Percentiles rank a stretch among this genome's conserved stretches.
phyloP scores from a whole-genome alignment of 2,113 vertebrate species.

The Tychaedon coryphoeus region DNA sequence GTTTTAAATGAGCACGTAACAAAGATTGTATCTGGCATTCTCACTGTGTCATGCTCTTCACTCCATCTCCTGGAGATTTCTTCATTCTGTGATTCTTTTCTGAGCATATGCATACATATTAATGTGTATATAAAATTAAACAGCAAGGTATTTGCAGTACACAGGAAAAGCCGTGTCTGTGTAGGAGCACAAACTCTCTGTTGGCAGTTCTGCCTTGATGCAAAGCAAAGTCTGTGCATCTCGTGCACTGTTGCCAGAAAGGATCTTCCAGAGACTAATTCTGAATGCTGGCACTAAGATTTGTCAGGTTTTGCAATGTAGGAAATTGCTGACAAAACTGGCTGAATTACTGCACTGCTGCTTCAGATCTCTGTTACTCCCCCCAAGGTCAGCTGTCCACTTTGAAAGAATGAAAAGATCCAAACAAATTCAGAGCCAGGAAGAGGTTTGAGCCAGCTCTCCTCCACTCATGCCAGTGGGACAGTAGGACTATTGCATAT shows the following conservation, averaged over 20 bases:
- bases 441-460: neutral
- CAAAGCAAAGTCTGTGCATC: neutral
- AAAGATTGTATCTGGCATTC: neutral
- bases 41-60: neutral
- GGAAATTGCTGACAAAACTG: neutral
- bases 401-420: neutral
- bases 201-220: neutral
- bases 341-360: neutral
- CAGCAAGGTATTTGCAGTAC: neutral
- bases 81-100: neutral
- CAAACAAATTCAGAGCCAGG: neutral
- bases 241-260: fast-evolving
- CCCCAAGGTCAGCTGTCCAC: neutral
- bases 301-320: neutral
- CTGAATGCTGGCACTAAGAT: neutral
- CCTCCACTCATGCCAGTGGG: neutral
- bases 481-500: neutral
- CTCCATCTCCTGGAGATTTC: neutral
- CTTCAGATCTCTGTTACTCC: neutral
- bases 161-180: fast-evolving
- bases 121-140: neutral
- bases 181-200: neutral
- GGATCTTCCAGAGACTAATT: neutral
- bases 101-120: neutral
- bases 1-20: neutral